Percentiles rank a stretch among this genome's conserved stretches.
phyloP scores from a whole-genome alignment of 2,888 invertebrate genomes.

The Horisme vitalbata region DNA sequence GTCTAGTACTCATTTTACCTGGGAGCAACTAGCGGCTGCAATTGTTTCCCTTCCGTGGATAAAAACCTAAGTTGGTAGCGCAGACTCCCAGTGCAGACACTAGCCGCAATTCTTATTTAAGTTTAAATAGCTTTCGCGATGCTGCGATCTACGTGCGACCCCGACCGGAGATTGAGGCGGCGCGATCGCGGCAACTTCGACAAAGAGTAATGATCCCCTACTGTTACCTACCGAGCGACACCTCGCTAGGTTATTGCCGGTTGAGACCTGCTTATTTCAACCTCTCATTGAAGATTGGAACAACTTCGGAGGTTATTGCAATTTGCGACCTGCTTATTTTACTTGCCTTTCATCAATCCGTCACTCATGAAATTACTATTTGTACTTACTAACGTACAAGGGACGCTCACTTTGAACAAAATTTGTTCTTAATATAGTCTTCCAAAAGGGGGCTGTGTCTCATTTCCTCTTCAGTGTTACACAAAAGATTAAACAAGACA shows the following conservation, averaged over 20 bases:
- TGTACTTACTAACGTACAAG: too few relatives aligned
- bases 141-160: slow-evolving; percentile 46
- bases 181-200: slow-evolving; percentile 54
- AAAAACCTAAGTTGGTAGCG: neutral
- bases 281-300: slow-evolving; percentile 4
- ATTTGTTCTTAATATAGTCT: too few relatives aligned
- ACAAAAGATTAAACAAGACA: too few relatives aligned
- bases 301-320: too few relatives aligned
- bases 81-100: slow-evolving; percentile 23
- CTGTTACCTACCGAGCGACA: slow-evolving; percentile 40
- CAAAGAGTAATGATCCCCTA: slow-evolving; percentile 59
- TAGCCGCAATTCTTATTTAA: slow-evolving; percentile 53
- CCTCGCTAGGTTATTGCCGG: slow-evolving; percentile 25
- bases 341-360: too few relatives aligned
- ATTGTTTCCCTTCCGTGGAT: neutral
- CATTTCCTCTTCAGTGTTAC: too few relatives aligned
- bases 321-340: too few relatives aligned
- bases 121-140: slow-evolving; percentile 57
- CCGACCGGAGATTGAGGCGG: slow-evolving; percentile 56
- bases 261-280: slow-evolving; percentile 11
- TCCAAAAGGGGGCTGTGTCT: too few relatives aligned
- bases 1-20: too few relatives aligned
- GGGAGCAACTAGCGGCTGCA: slow-evolving; percentile 10
- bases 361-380: too few relatives aligned
- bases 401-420: too few relatives aligned